Base-by-base conservation (phyloP, 1,140 invertebrate species). In the Bathynomus jamesi region DNA sequence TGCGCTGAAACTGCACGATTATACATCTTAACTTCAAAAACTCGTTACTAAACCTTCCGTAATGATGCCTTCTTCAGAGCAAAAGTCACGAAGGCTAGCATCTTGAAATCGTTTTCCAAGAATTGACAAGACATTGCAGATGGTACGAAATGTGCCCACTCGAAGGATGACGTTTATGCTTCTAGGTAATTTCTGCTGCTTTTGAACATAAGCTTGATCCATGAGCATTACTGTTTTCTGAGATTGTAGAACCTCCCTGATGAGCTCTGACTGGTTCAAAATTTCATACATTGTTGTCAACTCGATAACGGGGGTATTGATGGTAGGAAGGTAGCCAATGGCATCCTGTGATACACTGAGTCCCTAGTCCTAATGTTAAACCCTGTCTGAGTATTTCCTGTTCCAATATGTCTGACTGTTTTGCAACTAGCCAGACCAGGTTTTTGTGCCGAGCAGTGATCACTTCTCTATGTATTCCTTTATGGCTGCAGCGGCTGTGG, bases 1-100 rank as follows among this genome's bases (percentile, higher is more conserved):
- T 77, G 67, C 2, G 66, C 28, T 32, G 71, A 65, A 17, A 78
- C 61, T 32, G 30, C 65, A 3, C 78, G 32, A 31, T 75, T 79
- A 61, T 78, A 79, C n/a, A 71, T 53, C 62, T 32, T 65, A 25
- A 74, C 78, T 32, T 71, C 70, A 32, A 78, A 31, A 2, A 77
- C 71, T 31, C 31, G 62, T 62, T 27, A 78, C 32, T 24, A 75
- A 77, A 0, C 74, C 78, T 32, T 74, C 66, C 27, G 72, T 76
- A 7, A 76, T 46, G 25, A 79, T 46, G 4, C 69, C 75, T 21
- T 75, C 74, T 73, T 79, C 78, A 70, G 79, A 65, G 28, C 65
- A 46, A 11, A 79, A 40, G 67, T 78, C 75, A 29, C 63, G 21
- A 7, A 78, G n/a, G n/a, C n/a, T n/a, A n/a, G n/a, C n/a, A n/a